Base-by-base conservation (phyloP, 2,797 vertebrate genomes). In the Borostomias antarcticus region DNA sequence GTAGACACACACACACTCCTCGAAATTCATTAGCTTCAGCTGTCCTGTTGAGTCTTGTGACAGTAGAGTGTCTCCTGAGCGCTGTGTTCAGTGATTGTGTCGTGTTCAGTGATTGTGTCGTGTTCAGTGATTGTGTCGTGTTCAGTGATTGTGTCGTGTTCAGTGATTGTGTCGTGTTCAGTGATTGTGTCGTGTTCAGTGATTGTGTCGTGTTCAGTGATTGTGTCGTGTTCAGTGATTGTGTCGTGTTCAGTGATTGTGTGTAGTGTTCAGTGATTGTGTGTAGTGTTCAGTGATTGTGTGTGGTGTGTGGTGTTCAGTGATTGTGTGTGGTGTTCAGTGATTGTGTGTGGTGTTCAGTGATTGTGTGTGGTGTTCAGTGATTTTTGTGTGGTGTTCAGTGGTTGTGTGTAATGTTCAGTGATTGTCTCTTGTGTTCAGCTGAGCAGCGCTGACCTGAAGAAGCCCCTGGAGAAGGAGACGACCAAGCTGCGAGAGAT, bases 361-460 rank as follows among this genome's bases (percentile, higher is more conserved):
- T 43, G 40, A 11, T 37, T 25, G 32, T n/a, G 48, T 52, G n/a
- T n/a, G n/a, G n/a, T n/a, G n/a, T n/a, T n/a, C n/a, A n/a, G n/a
- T n/a, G n/a, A n/a, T n/a, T n/a, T n/a, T n/a, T n/a, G n/a, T n/a
- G n/a, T n/a, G n/a, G n/a, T 57, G 66, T 35, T 35, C 40, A 26
- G 5, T 30, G 19, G 26, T 33, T 6, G 25, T 10, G 26, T 15
- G 45, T 30, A 69, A 13, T n/a, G n/a, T n/a, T n/a, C n/a, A n/a
- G 1, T 32, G 1, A 61, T 28, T 26, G 5, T 57, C 1, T 60
- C 61, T 7, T 28, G 47, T 45, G 47, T 81, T 63, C 69, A 99
- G 97, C 76, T 99, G 58, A 97, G 93, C 86, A 95, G 92, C n/a
- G 29, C 83, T 50, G 95, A 97, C 73, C 88, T 98, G 68, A 91